These are phyloP conservation scores for Clupea harengus DNA, from an alignment of 2,113 vertebrate species.

Conservation along the genomic window DNA sequence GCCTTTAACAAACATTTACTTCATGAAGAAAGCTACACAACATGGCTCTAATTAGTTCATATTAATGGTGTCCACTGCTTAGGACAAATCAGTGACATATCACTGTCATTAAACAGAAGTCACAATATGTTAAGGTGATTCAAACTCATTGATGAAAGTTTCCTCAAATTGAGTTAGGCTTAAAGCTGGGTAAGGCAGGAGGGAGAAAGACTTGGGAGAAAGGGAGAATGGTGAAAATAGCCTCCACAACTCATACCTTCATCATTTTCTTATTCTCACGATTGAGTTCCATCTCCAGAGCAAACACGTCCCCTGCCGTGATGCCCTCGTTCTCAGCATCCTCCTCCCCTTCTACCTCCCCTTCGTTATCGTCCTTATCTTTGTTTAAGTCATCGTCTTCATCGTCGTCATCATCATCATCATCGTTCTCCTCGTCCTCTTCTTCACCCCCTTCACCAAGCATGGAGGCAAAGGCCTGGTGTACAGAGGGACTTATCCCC, in stretches of 20 bases:
- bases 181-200: neutral
- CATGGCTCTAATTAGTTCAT: no score
- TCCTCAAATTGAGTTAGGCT: no score
- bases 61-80: no score
- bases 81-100: no score
- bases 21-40: no score
- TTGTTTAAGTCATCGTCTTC: conserved; percentile 75
- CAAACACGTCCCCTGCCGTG: conserved; percentile 90
- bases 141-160: neutral
- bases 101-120: no score
- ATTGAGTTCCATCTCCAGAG: conserved; percentile 94
- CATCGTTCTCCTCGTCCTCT: conserved; percentile 38
- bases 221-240: neutral
- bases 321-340: conserved; percentile 72
- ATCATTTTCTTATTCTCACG: conserved; percentile 97
- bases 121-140: no score
- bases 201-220: neutral
- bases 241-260: conserved; percentile 73
- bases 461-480: conserved; percentile 92
- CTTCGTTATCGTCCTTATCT: conserved; percentile 65
- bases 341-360: conserved; percentile 56
- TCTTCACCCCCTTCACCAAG: conserved; percentile 73
- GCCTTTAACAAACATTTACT: neutral
- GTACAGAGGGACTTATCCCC: conserved; percentile 89
- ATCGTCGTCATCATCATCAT: conserved; percentile 69